Base-by-base conservation (phyloP, 1,140 invertebrate genomes). In the Thaumetopoea pityocampa region DNA sequence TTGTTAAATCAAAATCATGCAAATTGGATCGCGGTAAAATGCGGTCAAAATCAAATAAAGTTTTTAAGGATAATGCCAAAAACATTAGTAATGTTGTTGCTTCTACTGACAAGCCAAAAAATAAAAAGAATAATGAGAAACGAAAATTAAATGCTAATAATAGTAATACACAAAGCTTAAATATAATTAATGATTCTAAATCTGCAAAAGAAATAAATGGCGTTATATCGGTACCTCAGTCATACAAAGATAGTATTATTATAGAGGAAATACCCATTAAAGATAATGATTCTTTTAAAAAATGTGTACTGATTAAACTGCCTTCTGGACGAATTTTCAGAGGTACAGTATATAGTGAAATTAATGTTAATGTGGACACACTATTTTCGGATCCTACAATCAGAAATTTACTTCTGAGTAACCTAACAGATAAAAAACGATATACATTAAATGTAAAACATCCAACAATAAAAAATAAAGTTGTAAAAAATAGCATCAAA, bases 381-480 rank as follows among this genome's bases (percentile, higher is more conserved):
- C 40, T 83, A 27, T 70, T 80, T 42, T 27, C 57, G 12, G 49
- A 76, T 28, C 67, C 68, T 2, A 19, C 46, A 5, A 43, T 83
- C 11, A 65, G 60, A 62, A 28, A 44, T 1, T 29, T 66, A 5
- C 24, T 83, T 22, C 33, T 65, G 23, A 60, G 50, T 17, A 67
- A 59, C 32, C 18, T 59, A 7, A 57, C 40, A 7, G 48, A 50
- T 18, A 61, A 51, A 23, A 53, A 50, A 18, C 55, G 54, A 36
- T 83, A 67, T 35, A 70, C 65, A 14, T 46, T 79, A 18, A 79
- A 76, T 52, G 56, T 79, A 17, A 66, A 68, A 55, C 69, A 79
- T 44, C 16, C 67, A 3, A 23, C 48, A 0, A 51, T 20, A 8
- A 4, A 40, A 5, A 14, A 10, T 23, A 28, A 33, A 20, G 20